Conservation (phyloP, 2,888 invertebrate species). For the Drosophila monieri region DNA sequence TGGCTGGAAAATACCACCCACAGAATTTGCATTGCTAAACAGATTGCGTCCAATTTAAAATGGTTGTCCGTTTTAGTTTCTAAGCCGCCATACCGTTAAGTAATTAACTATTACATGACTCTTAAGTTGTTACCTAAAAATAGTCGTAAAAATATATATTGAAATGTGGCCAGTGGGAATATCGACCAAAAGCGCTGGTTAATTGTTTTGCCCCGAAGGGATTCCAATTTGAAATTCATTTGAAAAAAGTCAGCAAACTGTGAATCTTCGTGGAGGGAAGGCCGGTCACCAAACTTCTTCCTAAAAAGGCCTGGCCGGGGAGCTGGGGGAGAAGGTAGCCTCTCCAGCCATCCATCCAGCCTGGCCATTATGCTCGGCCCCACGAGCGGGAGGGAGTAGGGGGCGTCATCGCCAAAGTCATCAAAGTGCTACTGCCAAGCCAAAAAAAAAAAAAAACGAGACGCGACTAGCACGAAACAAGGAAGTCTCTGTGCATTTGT, state of each 20-base stretch:
- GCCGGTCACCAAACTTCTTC: slow-evolving; percentile 31
- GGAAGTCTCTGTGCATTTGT: slow-evolving; percentile 65
- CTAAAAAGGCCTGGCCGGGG: background rate
- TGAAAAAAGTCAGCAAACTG: slow-evolving; percentile 27
- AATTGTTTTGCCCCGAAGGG: slow-evolving; percentile 33
- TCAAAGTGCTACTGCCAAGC: slow-evolving; percentile 68
- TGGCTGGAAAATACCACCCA: slow-evolving; percentile 4
- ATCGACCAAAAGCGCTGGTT: slow-evolving; percentile 27
- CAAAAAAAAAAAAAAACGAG: slow-evolving; percentile 44
- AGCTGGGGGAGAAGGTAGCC: background rate
- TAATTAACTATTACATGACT: background rate
- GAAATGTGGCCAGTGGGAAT: slow-evolving; percentile 27
- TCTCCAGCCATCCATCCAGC: slow-evolving; percentile 1
- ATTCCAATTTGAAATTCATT: slow-evolving; percentile 34
- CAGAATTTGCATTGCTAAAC: slow-evolving; percentile 21
- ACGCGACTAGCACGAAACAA: slow-evolving; percentile 72
- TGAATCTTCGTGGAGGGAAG: slow-evolving; percentile 34
- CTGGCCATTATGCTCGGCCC: slow-evolving; percentile 1
- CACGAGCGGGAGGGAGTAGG: slow-evolving; percentile 33
- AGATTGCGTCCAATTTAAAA: background rate
- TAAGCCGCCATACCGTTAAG: background rate
- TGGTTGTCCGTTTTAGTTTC: background rate
- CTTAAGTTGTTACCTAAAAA: background rate
- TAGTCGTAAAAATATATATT: background rate
- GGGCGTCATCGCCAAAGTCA: slow-evolving; percentile 62